Base-by-base conservation (phyloP, 2,888 invertebrate genomes). In the Catocala sponsa region DNA sequence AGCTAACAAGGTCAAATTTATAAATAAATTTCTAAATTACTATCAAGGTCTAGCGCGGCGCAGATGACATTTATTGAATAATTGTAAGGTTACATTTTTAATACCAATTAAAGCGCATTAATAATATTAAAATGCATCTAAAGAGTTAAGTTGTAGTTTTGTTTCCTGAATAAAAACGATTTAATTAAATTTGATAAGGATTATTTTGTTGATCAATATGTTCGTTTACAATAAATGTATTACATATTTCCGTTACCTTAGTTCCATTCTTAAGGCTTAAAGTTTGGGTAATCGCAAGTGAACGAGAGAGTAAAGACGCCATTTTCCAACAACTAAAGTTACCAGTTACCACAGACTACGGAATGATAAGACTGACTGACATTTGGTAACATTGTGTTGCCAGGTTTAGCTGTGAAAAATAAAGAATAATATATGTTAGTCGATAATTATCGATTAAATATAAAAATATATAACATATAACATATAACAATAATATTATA, bases 251-350 rank as follows among this genome's bases (percentile, higher is more conserved):
- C 15, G 87, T 90, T 95, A 97, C 97, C 97, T 97, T 97, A 72
- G 95, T 89, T 71, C 96, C 96, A 92, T 96, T 96, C 91, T 96
- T 96, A 69, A 96, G 92, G 80, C 96, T 93, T 76, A 97, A 89
- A 87, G 95, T 95, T 94, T 97, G 97, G 63, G 96, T 96, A 82
- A 97, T 92, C 88, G 95, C 94, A 84, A 96, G 91, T 79, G 96
- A 95, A 87, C 97, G 96, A 85, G 96, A 96, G 91, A 98, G 95
- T 92, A 97, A 95, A 84, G 96, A 96, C 95, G 97, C 97, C 97
- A 97, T 97, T 95, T 96, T 96, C 89, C 81, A 80, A 78, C 78
- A 38, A 38, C 35, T 9, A n/a, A n/a, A n/a, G n/a, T n/a, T n/a
- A n/a, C n/a, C n/a, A 38, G 35, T 38, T 77, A 63, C 68, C 72